Evolutionary conservation across 1,140 invertebrate species (phyloP), one percentile per base, ranked within the genome.

Genomic region (Asobara japonica): DNA sequence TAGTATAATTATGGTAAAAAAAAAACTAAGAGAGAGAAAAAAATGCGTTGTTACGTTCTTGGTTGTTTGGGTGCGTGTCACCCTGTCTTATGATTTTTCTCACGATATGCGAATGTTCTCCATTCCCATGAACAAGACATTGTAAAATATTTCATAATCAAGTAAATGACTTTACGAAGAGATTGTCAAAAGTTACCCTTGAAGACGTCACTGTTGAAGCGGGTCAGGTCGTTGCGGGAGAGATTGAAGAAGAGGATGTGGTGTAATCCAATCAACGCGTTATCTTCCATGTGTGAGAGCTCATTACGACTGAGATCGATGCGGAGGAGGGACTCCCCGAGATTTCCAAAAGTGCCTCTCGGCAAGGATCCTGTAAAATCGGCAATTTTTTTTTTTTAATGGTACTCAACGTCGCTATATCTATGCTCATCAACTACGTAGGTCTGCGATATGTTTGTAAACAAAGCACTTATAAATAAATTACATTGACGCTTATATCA

Each of bases 141-240:
- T n/a, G 27, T 31, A 31, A 29, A 16, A 30, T 64, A 18, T 31
- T 31, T 36, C 56, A 36, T 30, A 45, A 36, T 41, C 22, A 18
- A n/a, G 16, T 16, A 33, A 60, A 33, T 7, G 36, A 60, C 18
- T 8, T 69, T 16, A 13, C 2, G 6, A 41, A n/a, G 5, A 22
- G 11, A 56, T 61, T 38, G 16, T 64, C 18, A 18, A 31, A 67
- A 68, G 20, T 60, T 84, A 88, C 89, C 93, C 87, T 93, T 89
- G 78, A 94, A 95, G 48, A 94, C 91, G 79, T 95, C 94, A 80
- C 93, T 94, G 82, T 95, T 95, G 79, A 96, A 91, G 73, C 91
- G 91, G 1, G 89, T 89, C 0, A 96, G 88, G 72, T 93, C 89
- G 85, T 96, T 97, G 71, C 91, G 90, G 0, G 91, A 90, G 4